phyloP scores from a whole-genome alignment of 2,888 invertebrate species.

The Idaea aversata region DNA sequence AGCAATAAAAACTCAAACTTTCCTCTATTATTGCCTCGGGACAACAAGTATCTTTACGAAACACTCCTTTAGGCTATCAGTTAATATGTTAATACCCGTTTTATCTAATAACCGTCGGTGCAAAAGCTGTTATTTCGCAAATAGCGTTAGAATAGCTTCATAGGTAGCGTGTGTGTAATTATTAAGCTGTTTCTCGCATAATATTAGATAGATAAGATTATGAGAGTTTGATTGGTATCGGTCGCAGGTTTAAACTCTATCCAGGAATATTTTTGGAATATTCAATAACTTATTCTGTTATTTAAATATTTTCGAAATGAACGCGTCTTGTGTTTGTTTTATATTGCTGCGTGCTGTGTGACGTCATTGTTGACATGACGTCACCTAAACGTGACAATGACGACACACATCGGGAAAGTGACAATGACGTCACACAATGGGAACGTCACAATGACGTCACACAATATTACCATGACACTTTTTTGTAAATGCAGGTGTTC shows the following conservation, averaged over 20 bases:
- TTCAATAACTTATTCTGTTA: too few relatives aligned
- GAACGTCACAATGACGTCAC: too few relatives aligned
- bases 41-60: slow-evolving; percentile 29
- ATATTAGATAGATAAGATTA: slow-evolving; percentile 13
- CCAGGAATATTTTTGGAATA: not conserved
- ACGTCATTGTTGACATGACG: too few relatives aligned
- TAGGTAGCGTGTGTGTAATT: slow-evolving; percentile 50
- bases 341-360: too few relatives aligned
- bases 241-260: not conserved
- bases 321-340: too few relatives aligned
- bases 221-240: not conserved
- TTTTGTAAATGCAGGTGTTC: too few relatives aligned
- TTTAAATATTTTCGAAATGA: too few relatives aligned
- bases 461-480: too few relatives aligned
- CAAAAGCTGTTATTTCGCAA: slow-evolving; percentile 67
- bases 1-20: not conserved
- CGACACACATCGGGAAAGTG: too few relatives aligned
- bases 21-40: slow-evolving; percentile 12
- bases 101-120: slow-evolving; percentile 53
- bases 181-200: slow-evolving; percentile 19
- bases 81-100: slow-evolving; percentile 57
- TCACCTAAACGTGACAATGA: too few relatives aligned
- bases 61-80: slow-evolving; percentile 54
- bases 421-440: too few relatives aligned
- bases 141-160: slow-evolving; percentile 50